Evolutionary conservation across 1,140 invertebrate species (phyloP), one percentile per base, ranked within the genome.

Genomic region (Pinna nobilis): DNA sequence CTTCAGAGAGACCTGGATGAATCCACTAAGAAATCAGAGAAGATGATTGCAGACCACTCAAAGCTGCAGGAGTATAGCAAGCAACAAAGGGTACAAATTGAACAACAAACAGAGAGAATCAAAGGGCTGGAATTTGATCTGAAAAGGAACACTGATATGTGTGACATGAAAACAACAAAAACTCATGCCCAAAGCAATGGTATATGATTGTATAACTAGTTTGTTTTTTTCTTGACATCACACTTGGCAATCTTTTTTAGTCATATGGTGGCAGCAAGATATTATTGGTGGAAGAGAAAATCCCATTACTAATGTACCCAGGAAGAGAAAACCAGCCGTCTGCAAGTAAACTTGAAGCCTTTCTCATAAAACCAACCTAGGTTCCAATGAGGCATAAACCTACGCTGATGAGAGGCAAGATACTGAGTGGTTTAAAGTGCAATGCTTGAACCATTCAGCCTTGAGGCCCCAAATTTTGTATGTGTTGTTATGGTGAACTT

Each of bases 11-110:
- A 77, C 23, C 70, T 75, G n/a, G 47, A 64, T 37, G 72, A 75
- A 30, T 20, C 60, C 13, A 32, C 50, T 11, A 74, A 80, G 35
- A 80, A 80, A 37, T 35, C 72, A 5, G 78, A 77, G 47, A 80
- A 80, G 35, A 23, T 78, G 18, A 66, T 72, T 13, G 53, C 57
- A 28, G 78, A 80, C 50, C 57, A 80, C 30, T 47, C 53, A 28
- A 77, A 72, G 32, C 39, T 80, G 33, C 78, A 80, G 53, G 78
- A 80, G 49, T 74, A 72, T 30, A 66, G 75, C 32, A 77, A 74
- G 33, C 78, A 80, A 35, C 78, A 80, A 47, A 70, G 44, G 30
- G 64, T 44, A 13, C 78, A 80, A 59, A 39, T 80, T 9, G 76
- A 77, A 23, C 39, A 50, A 32, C 72, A 74, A 28, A 49, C 49